Base-by-base conservation (phyloP, 2,888 invertebrate genomes). In the Dicyrtoma fusca region DNA sequence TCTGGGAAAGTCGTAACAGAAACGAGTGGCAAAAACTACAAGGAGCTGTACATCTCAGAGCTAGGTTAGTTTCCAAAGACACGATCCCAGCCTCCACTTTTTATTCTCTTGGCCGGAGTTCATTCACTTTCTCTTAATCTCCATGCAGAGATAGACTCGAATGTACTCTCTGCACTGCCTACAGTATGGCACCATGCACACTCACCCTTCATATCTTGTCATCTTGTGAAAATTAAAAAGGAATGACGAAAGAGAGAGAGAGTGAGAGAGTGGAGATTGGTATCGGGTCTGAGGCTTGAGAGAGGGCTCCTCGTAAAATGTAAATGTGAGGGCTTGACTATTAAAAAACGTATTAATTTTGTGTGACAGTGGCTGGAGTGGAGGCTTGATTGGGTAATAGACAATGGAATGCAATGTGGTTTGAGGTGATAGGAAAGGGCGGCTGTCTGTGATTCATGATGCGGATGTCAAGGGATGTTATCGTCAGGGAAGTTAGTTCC, bases 381-480 rank as follows among this genome's bases (percentile, higher is more conserved):
- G 45, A 19, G 61, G 17, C 17, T 34, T n/a, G 34, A 61, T 61
- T 61, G 34, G 21, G 23, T 13, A 17, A 34, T 34, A 34, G 34
- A 34, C 34, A 34, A 34, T n/a, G n/a, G 21, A 17, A 62, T 63
- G 49, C 51, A 61, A 66, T 66, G 51, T 66, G 55, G 42, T 55
- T 53, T 14, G 19, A 21, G 26, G 21, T 53, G 66, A 62, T 62
- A 51, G 63, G 53, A 62, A 23, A 23, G 44, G 69, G 47, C 59
- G 44, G 19, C 5, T 47, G 47, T n/a, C 23, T 64, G 45, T 71
- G 71, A 71, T 65, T 71, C 71, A 71, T 71, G 71, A 64, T 71
- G 65, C 59, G 65, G 59, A 65, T 65, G 71, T 65, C 65, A 65
- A 25, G 49, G 19, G 25, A 59, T 61, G 65, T 71, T 65, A 64